Evolutionary conservation across 1,140 invertebrate genomes (phyloP).

Genomic region (Calliopsis andreniformis): DNA sequence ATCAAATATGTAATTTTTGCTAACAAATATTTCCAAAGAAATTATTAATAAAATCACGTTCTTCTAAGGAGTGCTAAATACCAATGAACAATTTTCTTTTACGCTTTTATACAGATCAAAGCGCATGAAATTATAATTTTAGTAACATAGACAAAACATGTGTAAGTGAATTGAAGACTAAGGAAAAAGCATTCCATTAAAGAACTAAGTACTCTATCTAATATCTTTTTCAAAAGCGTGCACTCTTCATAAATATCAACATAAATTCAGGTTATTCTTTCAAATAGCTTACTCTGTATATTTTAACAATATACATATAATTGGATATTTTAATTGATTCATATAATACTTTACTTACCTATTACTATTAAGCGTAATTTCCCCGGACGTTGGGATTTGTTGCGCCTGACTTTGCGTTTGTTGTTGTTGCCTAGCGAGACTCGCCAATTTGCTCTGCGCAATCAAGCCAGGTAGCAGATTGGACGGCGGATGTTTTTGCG

Average conservation of each 20-base stretch:
- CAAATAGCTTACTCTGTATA: neutral
- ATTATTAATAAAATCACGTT: neutral
- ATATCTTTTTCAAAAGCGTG: too few species aligned
- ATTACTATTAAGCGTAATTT: conserved; percentile 83
- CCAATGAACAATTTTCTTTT: neutral
- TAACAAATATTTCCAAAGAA: neutral
- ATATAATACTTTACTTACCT: conserved; percentile 68
- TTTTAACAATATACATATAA: neutral
- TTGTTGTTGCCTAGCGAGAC: conserved; percentile 75
- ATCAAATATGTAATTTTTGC: conserved; percentile 44
- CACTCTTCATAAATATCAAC: neutral
- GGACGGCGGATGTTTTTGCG: conserved; percentile 79
- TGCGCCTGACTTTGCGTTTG: conserved; percentile 69
- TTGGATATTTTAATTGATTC: neutral
- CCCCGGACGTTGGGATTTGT: conserved; percentile 79
- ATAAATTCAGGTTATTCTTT: neutral
- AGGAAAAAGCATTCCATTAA: too few species aligned
- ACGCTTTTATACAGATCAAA: too few species aligned
- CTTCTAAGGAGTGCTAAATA: neutral
- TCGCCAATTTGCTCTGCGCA: conserved; percentile 77
- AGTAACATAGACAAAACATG: too few species aligned
- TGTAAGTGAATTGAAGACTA: too few species aligned
- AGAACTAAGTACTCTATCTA: too few species aligned
- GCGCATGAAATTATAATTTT: too few species aligned
- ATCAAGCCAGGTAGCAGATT: conserved; percentile 77